phyloP scores from a whole-genome alignment of 2,888 invertebrate genomes.

The Coelinius sp. region DNA sequence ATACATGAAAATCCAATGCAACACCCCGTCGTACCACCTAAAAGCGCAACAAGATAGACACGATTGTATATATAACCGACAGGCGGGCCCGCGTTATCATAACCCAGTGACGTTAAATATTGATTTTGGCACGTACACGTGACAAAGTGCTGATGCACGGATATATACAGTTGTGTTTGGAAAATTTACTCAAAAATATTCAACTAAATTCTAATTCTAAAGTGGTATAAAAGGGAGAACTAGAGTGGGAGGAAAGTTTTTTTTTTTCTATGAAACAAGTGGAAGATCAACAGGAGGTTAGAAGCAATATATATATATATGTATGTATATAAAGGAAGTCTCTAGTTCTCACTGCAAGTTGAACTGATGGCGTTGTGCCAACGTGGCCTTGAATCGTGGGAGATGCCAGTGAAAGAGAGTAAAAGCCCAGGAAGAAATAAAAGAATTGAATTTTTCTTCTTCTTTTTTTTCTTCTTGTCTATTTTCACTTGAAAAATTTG shows the following conservation, averaged over 20 bases:
- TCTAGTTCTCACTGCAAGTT: slow-evolving; percentile 5
- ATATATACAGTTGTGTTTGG: not conserved
- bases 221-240: no score
- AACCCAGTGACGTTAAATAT: slow-evolving; percentile 70
- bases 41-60: slow-evolving; percentile 50
- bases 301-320: not conserved
- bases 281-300: slow-evolving; percentile 23
- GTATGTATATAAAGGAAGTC: slow-evolving; percentile 17
- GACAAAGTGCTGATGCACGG: slow-evolving; percentile 58
- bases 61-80: slow-evolving; percentile 43
- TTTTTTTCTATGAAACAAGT: slow-evolving; percentile 37
- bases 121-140: slow-evolving; percentile 70
- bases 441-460: not conserved
- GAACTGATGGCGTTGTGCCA: slow-evolving; percentile 41
- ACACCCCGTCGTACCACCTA: slow-evolving; percentile 38
- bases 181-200: not conserved
- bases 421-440: slow-evolving; percentile 27
- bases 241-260: slow-evolving; percentile 7
- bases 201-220: no score
- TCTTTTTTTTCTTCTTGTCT: not conserved
- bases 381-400: slow-evolving; percentile 47
- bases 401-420: slow-evolving; percentile 28
- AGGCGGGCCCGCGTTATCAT: slow-evolving; percentile 62
- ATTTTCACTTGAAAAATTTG: slow-evolving; percentile 40
- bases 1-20: slow-evolving; percentile 22